Base-by-base conservation (phyloP, 2,797 vertebrate species). In the Esox lucius region DNA sequence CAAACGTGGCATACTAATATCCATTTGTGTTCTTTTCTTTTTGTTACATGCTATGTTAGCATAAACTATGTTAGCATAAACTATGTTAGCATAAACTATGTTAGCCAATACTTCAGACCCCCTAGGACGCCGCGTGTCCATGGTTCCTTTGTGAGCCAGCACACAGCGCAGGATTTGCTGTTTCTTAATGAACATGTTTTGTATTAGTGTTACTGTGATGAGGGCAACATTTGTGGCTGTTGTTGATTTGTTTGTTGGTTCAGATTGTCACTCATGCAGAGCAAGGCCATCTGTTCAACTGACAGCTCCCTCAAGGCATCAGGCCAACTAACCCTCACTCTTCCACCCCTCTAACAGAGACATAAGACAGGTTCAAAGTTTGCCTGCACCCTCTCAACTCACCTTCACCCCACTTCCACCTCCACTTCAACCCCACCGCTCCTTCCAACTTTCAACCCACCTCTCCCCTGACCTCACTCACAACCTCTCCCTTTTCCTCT, bases 121-220 rank as follows among this genome's bases (percentile, higher is more conserved):
- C 19, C 19, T 8, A 22, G 22, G 26, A 22, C 61, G 62, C n/a
- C 24, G 26, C 62, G 24, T 26, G 28, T 64, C 13, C 61, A 5
- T 22, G 56, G 19, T 56, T 22, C 19, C 19, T 56, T 31, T 26
- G 26, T 64, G 15, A 64, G 26, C 61, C 12, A 26, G 61, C 26
- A 28, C 12, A 64, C 61, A 83, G 80, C 87, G 80, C 28, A 68
- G 85, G 86, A 88, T 86, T 86, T 88, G 85, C 24, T 85, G 61
- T 64, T 26, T 26, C 11, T 64, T 28, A 56, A 53, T 53, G 51
- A 53, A 53, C 51, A 19, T 53, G 51, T 53, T 19, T n/a, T 53
- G 51, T 19, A 53, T 17, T 19, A 17, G 19, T 19, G 81, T 74
- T 71, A 75, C 51, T 53, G 19, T 53, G 19, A 80, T 19, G 17